These are phyloP conservation scores for Amniataba percoides DNA, from an alignment of 2,797 vertebrate species.

Conservation along the genomic window DNA sequence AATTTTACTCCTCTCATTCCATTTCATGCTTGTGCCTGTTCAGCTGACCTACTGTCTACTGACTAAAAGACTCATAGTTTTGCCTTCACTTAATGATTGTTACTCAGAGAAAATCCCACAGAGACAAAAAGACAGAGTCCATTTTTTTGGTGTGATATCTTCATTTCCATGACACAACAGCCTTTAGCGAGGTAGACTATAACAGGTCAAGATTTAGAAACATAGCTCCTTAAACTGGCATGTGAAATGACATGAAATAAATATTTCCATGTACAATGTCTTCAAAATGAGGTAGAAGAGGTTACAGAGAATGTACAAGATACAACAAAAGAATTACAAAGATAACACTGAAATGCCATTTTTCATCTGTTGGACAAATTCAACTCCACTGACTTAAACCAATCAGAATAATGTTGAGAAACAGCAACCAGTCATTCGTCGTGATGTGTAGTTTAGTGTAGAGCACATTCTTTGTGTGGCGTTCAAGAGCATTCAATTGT, in stretches of 20 bases:
- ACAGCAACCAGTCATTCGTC: conserved; percentile 43
- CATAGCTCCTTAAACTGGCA: conserved; percentile 68
- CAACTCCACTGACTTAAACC: conserved; percentile 46
- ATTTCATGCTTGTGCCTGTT: neutral
- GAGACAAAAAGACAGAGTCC: conserved; percentile 64
- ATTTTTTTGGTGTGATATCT: conserved; percentile 73
- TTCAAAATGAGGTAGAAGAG: conserved; percentile 85
- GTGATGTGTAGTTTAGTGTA: conserved; percentile 11
- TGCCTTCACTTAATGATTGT: neutral
- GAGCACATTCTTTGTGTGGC: conserved; percentile 54
- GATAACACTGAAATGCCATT: conserved; percentile 66
- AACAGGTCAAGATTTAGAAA: conserved; percentile 75
- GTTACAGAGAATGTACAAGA: conserved; percentile 81
- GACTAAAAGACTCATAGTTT: neutral
- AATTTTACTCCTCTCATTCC: neutral
- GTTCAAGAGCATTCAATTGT: conserved; percentile 73
- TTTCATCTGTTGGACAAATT: conserved; percentile 56
- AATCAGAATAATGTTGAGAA: conserved; percentile 47
- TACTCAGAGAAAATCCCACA: conserved; percentile 13
- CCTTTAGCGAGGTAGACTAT: conserved; percentile 83
- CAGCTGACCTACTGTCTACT: neutral
- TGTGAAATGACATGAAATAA: conserved; percentile 81
- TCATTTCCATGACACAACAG: conserved; percentile 81
- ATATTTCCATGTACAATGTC: conserved; percentile 80
- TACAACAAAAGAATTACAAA: conserved; percentile 69